Evolutionary conservation across 2,113 vertebrate species (phyloP), one percentile per base, ranked within the genome.

Genomic region (Tychaedon coryphoeus): DNA sequence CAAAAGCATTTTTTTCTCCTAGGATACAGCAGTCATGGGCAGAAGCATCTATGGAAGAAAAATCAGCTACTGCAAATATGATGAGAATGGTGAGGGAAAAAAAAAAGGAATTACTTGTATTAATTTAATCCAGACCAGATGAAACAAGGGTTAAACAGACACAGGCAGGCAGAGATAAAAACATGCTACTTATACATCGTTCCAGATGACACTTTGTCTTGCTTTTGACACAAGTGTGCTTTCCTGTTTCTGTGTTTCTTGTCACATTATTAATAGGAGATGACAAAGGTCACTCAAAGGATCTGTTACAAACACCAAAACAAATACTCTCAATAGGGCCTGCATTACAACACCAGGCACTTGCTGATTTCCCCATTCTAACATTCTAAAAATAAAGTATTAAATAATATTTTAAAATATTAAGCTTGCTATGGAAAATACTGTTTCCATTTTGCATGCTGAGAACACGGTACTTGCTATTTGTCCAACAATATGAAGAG

Each of bases 1-100:
- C 7, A 83, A 73, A 80, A 70, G 4, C 3, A 2, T 29, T 19
- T 26, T 18, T 14, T n/a, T 6, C 1, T 1, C 1, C 2, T 14
- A 62, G 15, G 16, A 72, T 56, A 31, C 1, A n/a, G 6, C 19
- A 69, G 29, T 31, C 16, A 16, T 18, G 43, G 24, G 14, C 61
- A 81, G 33, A 69, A 33, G 23, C 31, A 71, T 18, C 34, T 50
- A n/a, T 3, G 4, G n/a, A 78, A 33, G 74, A 92, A 78, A 83
- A 78, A 56, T 22, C 57, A 87, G 26, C 48, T 65, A 45, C 0
- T 51, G 29, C 0, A 1, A 67, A 50, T 66, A 9, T 19, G 9
- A 81, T 15, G 9, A 33, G 47, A 83, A 83, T 7, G 2, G 5
- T 40, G n/a, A 45, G 34, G 15, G 2, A 0, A 6, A 15, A 24